Conservation (phyloP, 2,888 invertebrate genomes). For the Rotaria macrura region DNA sequence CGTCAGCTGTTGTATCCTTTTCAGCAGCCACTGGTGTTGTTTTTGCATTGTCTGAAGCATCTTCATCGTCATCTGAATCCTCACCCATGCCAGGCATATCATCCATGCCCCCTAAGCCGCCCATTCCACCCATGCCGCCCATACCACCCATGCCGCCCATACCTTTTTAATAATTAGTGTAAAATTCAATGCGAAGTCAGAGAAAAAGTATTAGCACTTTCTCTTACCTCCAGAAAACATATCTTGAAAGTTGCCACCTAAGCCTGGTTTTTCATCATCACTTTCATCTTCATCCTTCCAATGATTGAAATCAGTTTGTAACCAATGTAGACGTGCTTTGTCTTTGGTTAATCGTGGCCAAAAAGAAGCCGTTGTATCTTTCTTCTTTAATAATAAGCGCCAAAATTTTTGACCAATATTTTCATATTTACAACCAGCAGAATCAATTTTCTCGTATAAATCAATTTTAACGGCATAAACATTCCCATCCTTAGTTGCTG, state of each 20-base stretch:
- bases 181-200: too few species aligned
- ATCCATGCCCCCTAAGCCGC: neutral
- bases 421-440: conserved; percentile 48
- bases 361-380: conserved; percentile 63
- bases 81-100: neutral
- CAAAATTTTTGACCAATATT: conserved; percentile 54
- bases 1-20: too few species aligned
- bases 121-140: neutral
- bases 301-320: conserved; percentile 92
- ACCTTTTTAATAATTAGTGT: neutral
- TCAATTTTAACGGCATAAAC: conserved; percentile 75
- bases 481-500: conserved; percentile 56
- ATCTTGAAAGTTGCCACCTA: conserved; percentile 25
- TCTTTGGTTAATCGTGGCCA: conserved; percentile 80
- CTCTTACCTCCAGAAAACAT: neutral
- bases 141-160: neutral
- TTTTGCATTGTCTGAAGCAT: too few species aligned
- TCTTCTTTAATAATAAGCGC: conserved; percentile 51
- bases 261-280: conserved; percentile 58
- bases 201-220: neutral
- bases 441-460: conserved; percentile 67
- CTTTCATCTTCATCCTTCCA: conserved; percentile 94
- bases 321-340: conserved; percentile 77
- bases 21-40: too few species aligned
- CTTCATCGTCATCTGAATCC: too few species aligned